Evolutionary conservation across 2,113 vertebrate species (phyloP).

Genomic region (Microtus oregoni): DNA sequence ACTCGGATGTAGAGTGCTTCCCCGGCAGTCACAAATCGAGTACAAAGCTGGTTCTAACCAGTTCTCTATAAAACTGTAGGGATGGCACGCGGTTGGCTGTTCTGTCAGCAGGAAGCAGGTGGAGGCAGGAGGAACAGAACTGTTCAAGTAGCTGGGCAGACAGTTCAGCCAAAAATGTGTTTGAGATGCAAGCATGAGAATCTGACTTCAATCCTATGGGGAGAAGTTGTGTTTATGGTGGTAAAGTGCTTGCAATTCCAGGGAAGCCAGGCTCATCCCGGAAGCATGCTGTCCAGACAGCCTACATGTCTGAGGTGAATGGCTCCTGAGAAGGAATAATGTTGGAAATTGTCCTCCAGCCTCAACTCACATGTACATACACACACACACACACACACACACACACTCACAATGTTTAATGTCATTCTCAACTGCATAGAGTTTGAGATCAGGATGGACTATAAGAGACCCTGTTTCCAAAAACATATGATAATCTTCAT

Average conservation of each 20-base stretch:
- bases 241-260: background rate
- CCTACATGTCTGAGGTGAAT: background rate
- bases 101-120: background rate
- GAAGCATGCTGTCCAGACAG: background rate
- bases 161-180: background rate
- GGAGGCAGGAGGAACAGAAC: background rate
- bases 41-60: background rate
- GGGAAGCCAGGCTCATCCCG: background rate
- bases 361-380: background rate
- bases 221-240: background rate
- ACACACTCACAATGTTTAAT: background rate
- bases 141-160: background rate
- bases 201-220: background rate
- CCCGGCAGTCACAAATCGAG: background rate
- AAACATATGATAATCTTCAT: background rate
- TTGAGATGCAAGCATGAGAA: background rate
- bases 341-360: background rate
- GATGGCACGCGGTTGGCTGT: background rate
- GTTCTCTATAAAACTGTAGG: background rate
- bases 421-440: background rate
- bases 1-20: background rate
- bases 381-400: background rate
- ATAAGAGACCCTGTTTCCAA: background rate
- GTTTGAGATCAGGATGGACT: background rate
- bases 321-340: background rate